Conservation (phyloP, 2,888 invertebrate genomes). For the Lasioglossum marginatum region DNA sequence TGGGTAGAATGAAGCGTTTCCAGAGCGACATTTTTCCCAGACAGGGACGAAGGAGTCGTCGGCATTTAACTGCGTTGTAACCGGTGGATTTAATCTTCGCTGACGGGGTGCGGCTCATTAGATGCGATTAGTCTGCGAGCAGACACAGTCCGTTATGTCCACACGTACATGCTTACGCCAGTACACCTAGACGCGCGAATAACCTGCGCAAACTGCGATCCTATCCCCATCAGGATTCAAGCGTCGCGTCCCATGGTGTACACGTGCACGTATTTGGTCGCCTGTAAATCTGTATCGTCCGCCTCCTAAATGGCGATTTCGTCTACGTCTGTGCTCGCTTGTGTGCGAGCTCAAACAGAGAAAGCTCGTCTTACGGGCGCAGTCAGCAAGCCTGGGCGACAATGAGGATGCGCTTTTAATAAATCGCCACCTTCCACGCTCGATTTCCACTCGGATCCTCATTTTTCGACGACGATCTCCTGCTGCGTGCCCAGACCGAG, state of each 20-base stretch:
- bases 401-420: slow-evolving; percentile 83
- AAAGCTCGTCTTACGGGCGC: slow-evolving; percentile 54
- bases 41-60: not conserved
- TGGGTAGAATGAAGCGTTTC: not conserved
- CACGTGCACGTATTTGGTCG: slow-evolving; percentile 37
- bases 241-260: slow-evolving; percentile 49
- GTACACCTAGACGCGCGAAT: slow-evolving; percentile 59
- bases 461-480: slow-evolving; percentile 30
- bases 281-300: slow-evolving; percentile 45
- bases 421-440: slow-evolving; percentile 78
- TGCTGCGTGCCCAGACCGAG: slow-evolving; percentile 35
- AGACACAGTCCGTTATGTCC: slow-evolving; percentile 67
- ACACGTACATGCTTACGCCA: slow-evolving; percentile 48
- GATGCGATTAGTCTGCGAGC: slow-evolving; percentile 78
- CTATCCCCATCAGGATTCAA: slow-evolving; percentile 73
- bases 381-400: slow-evolving; percentile 79
- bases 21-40: not conserved
- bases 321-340: slow-evolving; percentile 14
- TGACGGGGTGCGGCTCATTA: slow-evolving; percentile 78
- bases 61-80: slow-evolving; percentile 64
- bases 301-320: slow-evolving; percentile 2
- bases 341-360: not conserved
- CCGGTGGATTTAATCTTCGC: slow-evolving; percentile 75
- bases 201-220: slow-evolving; percentile 56
- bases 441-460: slow-evolving; percentile 60